Evolutionary conservation across 2,888 invertebrate species (phyloP).

Genomic region (Desoria tigrina): DNA sequence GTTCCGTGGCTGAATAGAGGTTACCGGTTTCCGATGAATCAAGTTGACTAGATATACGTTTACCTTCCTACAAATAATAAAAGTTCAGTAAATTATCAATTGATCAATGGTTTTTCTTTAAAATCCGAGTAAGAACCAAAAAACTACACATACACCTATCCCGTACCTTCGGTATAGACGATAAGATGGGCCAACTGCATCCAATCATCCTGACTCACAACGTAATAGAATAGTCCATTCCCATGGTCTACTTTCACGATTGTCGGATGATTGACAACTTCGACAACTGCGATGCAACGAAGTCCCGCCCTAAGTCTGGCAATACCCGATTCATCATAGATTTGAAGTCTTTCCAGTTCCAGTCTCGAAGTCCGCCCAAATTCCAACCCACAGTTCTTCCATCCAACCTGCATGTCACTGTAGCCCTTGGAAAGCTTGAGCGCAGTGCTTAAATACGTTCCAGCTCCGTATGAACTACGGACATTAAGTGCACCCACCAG

Average conservation of each 20-base stretch:
- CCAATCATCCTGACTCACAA: not conserved
- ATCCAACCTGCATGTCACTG: not conserved
- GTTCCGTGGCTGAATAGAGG: too few relatives aligned
- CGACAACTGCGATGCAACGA: not conserved
- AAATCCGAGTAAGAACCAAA: too few relatives aligned
- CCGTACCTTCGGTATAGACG: not conserved
- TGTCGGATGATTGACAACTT: slow-evolving; percentile 1
- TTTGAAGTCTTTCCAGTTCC: not conserved
- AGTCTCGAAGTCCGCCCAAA: too few relatives aligned
- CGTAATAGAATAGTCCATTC: not conserved
- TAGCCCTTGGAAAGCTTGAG: slow-evolving; percentile 1
- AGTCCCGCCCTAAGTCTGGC: not conserved
- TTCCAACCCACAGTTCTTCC: not conserved
- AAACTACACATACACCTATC: too few relatives aligned
- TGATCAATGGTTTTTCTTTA: too few relatives aligned
- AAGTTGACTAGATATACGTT: too few relatives aligned
- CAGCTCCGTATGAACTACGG: not conserved
- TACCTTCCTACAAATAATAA: too few relatives aligned
- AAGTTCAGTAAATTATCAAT: too few relatives aligned
- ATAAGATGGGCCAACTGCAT: not conserved
- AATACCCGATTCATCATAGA: not conserved
- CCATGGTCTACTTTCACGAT: not conserved
- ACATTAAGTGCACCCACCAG: slow-evolving; percentile 56
- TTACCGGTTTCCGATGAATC: too few relatives aligned
- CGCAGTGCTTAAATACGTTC: not conserved